A percentile compares a stretch with the other conserved stretches of the same genome.
Conservation (phyloP, 2,888 invertebrate genomes). For the Oscheius myriophilus region DNA sequence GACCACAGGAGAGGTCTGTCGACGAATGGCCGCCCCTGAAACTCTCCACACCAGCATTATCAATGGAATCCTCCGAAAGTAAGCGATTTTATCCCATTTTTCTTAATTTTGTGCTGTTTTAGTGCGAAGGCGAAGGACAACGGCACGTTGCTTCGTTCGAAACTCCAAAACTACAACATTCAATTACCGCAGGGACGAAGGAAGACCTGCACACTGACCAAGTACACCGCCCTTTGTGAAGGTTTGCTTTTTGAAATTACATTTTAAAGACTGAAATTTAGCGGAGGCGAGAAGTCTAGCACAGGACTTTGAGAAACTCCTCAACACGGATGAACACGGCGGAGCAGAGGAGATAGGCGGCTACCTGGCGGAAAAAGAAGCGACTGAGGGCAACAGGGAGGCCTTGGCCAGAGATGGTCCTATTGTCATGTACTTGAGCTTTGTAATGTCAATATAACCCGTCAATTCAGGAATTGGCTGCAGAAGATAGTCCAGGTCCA, state of each 20-base stretch:
- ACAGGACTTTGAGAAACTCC: conserved; percentile 10
- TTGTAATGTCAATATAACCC: no score
- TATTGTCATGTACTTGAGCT: background rate
- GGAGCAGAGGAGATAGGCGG: conserved; percentile 6
- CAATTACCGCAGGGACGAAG: conserved; percentile 12
- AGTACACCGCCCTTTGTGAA: conserved; percentile 25
- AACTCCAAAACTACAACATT: conserved; percentile 11
- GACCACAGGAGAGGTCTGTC: conserved; percentile 26
- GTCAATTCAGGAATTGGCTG: no score
- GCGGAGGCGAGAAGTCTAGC: conserved; percentile 18
- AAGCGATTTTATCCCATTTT: background rate
- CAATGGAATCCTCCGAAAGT: conserved; percentile 32
- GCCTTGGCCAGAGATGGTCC: background rate
- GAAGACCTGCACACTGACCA: conserved; percentile 8
- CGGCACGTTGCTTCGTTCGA: background rate
- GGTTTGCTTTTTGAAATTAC: background rate
- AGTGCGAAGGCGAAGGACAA: conserved; percentile 29
- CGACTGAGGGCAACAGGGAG: background rate
- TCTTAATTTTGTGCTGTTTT: background rate
- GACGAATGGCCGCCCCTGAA: conserved; percentile 24
- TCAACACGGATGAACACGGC: background rate
- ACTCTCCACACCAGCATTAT: conserved; percentile 28
- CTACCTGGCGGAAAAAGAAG: background rate
- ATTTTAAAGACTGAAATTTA: no score
- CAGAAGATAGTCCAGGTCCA: background rate